Percentiles rank a stretch among this genome's conserved stretches.
These are phyloP conservation scores for Trichonephila inaurata DNA, from an alignment of 1,140 invertebrate species.

Conservation along the genomic window DNA sequence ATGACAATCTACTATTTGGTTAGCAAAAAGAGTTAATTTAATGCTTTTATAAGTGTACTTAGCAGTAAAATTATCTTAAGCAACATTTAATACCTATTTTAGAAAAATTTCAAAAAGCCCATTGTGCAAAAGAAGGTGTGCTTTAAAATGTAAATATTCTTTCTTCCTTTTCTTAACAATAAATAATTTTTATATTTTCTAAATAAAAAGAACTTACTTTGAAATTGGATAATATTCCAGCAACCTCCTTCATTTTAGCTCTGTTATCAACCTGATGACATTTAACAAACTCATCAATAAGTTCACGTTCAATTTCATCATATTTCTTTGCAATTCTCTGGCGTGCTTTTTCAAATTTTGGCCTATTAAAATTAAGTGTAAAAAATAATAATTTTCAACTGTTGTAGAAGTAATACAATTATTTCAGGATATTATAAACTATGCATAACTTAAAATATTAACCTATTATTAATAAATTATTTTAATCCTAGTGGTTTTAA, in stretches of 20 bases:
- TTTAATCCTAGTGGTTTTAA: not conserved
- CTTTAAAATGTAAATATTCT: too few relatives aligned
- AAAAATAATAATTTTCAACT: not conserved
- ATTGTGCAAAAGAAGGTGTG: too few relatives aligned
- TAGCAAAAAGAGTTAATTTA: too few relatives aligned
- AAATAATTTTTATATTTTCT: not conserved
- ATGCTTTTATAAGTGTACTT: too few relatives aligned
- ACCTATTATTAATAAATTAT: not conserved
- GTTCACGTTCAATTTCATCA: constrained; percentile 93
- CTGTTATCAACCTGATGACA: constrained; percentile 91
- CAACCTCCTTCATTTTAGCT: constrained; percentile 95
- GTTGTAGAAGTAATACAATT: not conserved
- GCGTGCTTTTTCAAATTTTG: constrained; percentile 92
- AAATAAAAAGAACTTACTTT: constrained; percentile 83
- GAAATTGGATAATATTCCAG: constrained; percentile 94
- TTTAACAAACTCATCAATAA: constrained; percentile 97
- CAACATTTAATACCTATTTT: too few relatives aligned
- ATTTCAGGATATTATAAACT: not conserved
- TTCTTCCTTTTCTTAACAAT: not conserved
- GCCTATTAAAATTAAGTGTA: not conserved
- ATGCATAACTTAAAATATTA: not conserved
- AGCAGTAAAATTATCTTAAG: too few relatives aligned
- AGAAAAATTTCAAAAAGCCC: too few relatives aligned
- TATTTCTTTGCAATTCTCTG: constrained; percentile 96
- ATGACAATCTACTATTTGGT: too few relatives aligned